A percentile compares a stretch with the other conserved stretches of the same genome.
Evolutionary conservation across 2,888 invertebrate genomes (phyloP).

Genomic region (Mechanitis messenoides): DNA sequence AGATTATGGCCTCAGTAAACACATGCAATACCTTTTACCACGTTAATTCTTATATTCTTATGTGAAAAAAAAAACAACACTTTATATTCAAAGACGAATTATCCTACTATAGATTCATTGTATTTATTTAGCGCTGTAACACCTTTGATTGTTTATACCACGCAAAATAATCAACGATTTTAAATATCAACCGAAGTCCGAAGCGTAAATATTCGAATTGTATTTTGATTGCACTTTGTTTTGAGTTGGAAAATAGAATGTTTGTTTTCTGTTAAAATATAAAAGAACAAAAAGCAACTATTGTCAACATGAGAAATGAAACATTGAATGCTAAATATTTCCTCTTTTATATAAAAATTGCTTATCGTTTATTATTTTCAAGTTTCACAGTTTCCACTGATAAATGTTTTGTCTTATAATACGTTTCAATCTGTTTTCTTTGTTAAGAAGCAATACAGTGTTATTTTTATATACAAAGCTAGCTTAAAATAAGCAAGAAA

Average conservation of each 20-base stretch:
- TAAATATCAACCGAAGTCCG: too few species aligned
- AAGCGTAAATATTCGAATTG: too few species aligned
- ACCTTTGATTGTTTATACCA: too few species aligned
- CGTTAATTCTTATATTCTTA: too few species aligned
- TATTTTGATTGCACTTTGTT: constrained; percentile 7
- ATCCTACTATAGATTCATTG: too few species aligned
- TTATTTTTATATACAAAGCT: background rate
- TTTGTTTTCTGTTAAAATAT: constrained; percentile 16
- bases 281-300: background rate
- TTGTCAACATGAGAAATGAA: background rate
- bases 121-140: too few species aligned
- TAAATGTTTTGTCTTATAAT: background rate
- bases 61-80: too few species aligned
- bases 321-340: background rate
- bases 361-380: background rate
- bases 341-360: background rate
- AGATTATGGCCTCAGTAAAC: too few species aligned
- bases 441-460: background rate
- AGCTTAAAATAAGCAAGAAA: background rate
- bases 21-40: too few species aligned
- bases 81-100: too few species aligned
- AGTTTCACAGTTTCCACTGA: background rate
- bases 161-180: too few species aligned
- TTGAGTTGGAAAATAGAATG: constrained; percentile 17
- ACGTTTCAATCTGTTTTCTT: constrained; percentile 3